Base-by-base conservation (phyloP, 2,797 vertebrate genomes). In the Enteromius trimaculatus region DNA sequence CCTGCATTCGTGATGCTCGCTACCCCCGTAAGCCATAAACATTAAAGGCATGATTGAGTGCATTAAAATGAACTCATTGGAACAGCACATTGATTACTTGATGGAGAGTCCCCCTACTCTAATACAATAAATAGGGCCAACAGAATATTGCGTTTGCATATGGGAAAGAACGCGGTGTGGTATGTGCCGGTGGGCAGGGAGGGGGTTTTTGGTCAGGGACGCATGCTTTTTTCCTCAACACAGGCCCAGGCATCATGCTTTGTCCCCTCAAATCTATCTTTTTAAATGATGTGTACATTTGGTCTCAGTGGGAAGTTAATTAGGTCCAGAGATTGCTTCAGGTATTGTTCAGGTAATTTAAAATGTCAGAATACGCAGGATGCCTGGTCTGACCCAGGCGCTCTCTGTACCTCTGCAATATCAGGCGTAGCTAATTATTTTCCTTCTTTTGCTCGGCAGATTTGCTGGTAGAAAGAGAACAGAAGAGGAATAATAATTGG, bases 41-140 rank as follows among this genome's bases (percentile, higher is more conserved):
- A 97, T 97, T 97, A 97, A 95, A 95, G 93, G 91, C 94, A 94
- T 96, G 96, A 99, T 98, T 97, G 96, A 97, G 95, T 96, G 95
- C 95, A 96, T 97, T 97, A 96, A 98, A 98, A 98, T 97, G 95
- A 98, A 97, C 95, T 96, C 95, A 95, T 97, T 97, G 95, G 95
- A 96, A 96, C 95, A 96, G 94, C 94, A 95, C 96, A 97, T 97
- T 97, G 96, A 98, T 98, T 97, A 98, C 95, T 96, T 93, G 94
- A 95, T 95, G 95, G 93, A 91, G 83, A 64, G 26, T 77, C 79
- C 71, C 86, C 92, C 80, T 88, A 91, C 93, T 93, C 92, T 94
- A 94, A 86, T 91, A 94, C 94, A 94, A 94, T 88, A 93, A 89
- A 87, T 55, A 80, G 79, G 23, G 21, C 37, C 37, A 66, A 53